Conservation (phyloP, 2,888 invertebrate genomes). For the Mesoligia furuncula region DNA sequence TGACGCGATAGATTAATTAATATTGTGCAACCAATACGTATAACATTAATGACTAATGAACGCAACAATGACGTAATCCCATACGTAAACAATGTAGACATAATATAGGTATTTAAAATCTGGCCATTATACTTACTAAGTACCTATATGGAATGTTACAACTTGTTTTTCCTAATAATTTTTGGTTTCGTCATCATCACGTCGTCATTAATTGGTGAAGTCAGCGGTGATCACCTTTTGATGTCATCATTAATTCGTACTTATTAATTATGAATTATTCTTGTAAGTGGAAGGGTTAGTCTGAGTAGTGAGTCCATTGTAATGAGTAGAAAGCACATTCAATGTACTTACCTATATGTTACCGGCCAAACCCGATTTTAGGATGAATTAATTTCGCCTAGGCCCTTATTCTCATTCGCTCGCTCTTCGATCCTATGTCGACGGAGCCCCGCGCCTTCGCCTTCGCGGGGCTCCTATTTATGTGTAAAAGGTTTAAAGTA, state of each 20-base stretch:
- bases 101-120: conserved; percentile 13
- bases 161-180: conserved; percentile 15
- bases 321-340: background rate
- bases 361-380: no score
- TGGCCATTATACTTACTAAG: background rate
- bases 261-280: conserved; percentile 7
- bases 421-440: no score
- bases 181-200: conserved; percentile 1
- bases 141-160: background rate
- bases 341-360: background rate
- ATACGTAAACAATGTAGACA: conserved; percentile 2
- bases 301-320: background rate
- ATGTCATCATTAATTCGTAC: conserved; percentile 10
- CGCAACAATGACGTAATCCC: conserved; percentile 13
- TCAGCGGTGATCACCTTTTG: background rate
- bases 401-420: no score
- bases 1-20: conserved; percentile 18
- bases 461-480: no score
- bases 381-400: no score
- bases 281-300: background rate
- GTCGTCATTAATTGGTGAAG: conserved; percentile 1
- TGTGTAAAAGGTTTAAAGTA: no score
- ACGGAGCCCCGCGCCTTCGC: no score
- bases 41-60: background rate
- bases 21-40: conserved; percentile 19